Evolutionary conservation across 2,113 vertebrate genomes (phyloP), one percentile per base, ranked within the genome.

Genomic region (Labeo catla): DNA sequence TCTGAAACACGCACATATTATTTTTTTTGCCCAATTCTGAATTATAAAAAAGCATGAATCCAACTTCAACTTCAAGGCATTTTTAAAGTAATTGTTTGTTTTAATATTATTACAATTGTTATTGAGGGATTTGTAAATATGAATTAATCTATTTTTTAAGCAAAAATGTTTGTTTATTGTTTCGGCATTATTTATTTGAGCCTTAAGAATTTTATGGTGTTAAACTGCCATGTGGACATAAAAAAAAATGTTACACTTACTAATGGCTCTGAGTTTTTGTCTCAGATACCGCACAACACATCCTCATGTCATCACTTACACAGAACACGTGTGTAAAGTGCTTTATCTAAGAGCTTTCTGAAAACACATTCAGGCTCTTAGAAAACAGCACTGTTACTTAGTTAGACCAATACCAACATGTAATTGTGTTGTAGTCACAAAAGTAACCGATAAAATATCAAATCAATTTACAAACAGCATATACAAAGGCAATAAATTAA

Each of bases 271-370:
- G 76, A 57, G 47, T 28, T 28, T 28, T 28, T 28, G n/a, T 76
- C 50, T 61, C 43, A 21, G 57, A 79, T 43, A 43, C 54, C 15
- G 16, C 9, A 21, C 45, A 61, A 4, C 39, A 39, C 5, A n/a
- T 43, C 57, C 77, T 61, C 80, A 8, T 81, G 61, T 82, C 63
- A 68, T 52, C 80, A 52, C 80, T 49, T 10, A 66, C 6, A 81
- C n/a, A 80, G 19, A 45, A 68, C 61, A 12, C 45, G 0, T 82
- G 47, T 36, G 8, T 54, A 52, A 68, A 70, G 63, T 70, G 47
- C 63, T 82, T 82, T 39, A 52, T 82, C 80, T 49, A 6, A 5
- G 43, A 52, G 63, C 80, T 68, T 49, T 70, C 28, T 7, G 65
- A 28, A 28, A 28, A 28, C 59, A 80, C 36, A 19, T 8, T 61